These are phyloP conservation scores for Orussus abietinus DNA, from an alignment of 1,140 invertebrate genomes.

Conservation along the genomic window DNA sequence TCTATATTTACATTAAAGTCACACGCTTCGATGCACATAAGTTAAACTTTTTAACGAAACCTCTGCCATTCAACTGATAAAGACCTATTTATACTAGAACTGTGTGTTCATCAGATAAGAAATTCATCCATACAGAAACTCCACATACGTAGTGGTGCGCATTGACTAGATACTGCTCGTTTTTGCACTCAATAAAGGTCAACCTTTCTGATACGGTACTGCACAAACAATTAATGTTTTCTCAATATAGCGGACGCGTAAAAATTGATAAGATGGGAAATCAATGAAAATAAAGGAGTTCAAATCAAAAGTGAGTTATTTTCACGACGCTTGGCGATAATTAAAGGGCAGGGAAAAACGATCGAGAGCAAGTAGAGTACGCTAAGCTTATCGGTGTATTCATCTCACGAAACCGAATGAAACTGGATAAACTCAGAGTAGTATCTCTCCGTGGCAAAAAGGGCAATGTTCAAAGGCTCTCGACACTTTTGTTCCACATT, in stretches of 20 bases:
- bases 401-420: too few species aligned
- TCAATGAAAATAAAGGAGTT: slow-evolving; percentile 14
- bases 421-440: too few species aligned
- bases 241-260: slow-evolving; percentile 3
- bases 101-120: slow-evolving; percentile 19
- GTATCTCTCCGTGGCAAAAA: too few species aligned
- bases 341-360: too few species aligned
- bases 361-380: too few species aligned
- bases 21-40: not conserved
- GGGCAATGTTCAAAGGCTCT: too few species aligned
- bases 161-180: too few species aligned
- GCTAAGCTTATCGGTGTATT: too few species aligned
- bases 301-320: slow-evolving; percentile 7
- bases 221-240: slow-evolving; percentile 25
- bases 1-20: not conserved
- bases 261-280: slow-evolving; percentile 11
- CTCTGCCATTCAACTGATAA: slow-evolving; percentile 19
- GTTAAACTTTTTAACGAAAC: not conserved
- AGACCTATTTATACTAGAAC: slow-evolving; percentile 23
- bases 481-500: too few species aligned
- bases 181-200: slow-evolving; percentile 21
- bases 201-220: slow-evolving; percentile 21
- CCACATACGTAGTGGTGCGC: too few species aligned
- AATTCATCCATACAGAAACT: slow-evolving; percentile 5
- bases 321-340: too few species aligned